These are phyloP conservation scores for Drosophila saltans DNA, from an alignment of 1,140 invertebrate species.

Conservation along the genomic window DNA sequence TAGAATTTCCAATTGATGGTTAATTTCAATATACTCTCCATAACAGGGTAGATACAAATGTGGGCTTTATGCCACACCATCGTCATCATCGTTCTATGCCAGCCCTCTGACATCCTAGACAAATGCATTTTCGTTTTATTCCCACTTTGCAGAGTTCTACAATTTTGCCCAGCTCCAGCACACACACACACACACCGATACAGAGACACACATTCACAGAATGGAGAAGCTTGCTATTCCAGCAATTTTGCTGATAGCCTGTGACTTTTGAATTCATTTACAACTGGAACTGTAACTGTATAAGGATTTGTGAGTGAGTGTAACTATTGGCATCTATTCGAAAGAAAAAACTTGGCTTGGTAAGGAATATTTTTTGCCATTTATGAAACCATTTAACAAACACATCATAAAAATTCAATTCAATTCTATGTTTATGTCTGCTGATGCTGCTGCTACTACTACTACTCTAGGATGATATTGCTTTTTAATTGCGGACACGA, in stretches of 20 bases:
- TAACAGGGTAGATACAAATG: background rate
- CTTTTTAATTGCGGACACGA: conserved; percentile 81
- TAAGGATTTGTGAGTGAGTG: conserved; percentile 5
- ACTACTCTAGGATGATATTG: conserved; percentile 60
- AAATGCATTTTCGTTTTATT: conserved; percentile 55
- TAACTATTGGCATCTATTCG: conserved; percentile 11
- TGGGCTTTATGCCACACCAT: conserved; percentile 2
- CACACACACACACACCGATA: conserved; percentile 20
- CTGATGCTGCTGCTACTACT: conserved; percentile 23
- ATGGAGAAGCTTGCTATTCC: background rate
- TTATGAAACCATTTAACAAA: conserved; percentile 81
- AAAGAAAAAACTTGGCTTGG: background rate
- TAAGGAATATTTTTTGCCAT: conserved; percentile 54
- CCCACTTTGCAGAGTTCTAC: conserved; percentile 30
- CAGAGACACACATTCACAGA: background rate
- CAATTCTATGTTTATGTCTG: conserved; percentile 68
- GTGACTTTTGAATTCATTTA: conserved; percentile 51
- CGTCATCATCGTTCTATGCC: background rate
- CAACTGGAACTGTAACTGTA: conserved; percentile 31
- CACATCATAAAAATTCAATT: conserved; percentile 81
- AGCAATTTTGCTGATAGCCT: conserved; percentile 51
- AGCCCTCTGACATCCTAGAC: conserved; percentile 12
- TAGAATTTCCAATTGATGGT: too few relatives aligned
- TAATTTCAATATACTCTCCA: background rate
- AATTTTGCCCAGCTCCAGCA: conserved; percentile 13